A percentile compares a stretch with the other conserved stretches of the same genome.
These are phyloP conservation scores for Heliconius himera DNA, from an alignment of 1,140 invertebrate genomes.

Conservation along the genomic window DNA sequence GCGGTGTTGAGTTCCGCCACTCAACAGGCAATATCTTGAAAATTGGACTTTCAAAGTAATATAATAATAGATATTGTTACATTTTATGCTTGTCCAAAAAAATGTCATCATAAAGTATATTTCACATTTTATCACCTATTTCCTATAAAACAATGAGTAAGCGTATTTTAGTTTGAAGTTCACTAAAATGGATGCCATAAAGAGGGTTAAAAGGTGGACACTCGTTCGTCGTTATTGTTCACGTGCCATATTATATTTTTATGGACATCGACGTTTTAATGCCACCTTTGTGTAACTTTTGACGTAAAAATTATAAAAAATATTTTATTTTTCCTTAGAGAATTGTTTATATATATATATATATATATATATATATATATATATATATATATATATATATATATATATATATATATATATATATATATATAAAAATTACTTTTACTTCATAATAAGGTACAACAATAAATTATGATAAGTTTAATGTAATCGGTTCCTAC, in stretches of 20 bases:
- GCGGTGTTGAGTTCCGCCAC: too few relatives aligned
- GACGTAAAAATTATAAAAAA: not conserved
- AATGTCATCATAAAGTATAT: not conserved
- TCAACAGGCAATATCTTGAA: too few relatives aligned
- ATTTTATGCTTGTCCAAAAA: not conserved
- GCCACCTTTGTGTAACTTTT: not conserved
- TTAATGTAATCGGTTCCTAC: not conserved
- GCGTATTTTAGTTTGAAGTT: constrained; percentile 19
- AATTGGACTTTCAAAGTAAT: not conserved
- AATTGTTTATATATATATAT: too few relatives aligned
- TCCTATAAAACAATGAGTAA: constrained; percentile 15
- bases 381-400: too few relatives aligned
- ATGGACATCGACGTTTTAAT: constrained; percentile 5
- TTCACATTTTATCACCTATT: constrained; percentile 8
- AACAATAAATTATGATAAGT: not conserved
- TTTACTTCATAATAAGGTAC: not conserved
- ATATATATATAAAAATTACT: too few relatives aligned
- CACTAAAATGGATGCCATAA: constrained; percentile 21
- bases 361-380: too few relatives aligned
- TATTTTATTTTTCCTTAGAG: too few relatives aligned
- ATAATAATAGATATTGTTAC: not conserved
- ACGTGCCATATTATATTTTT: constrained; percentile 14
- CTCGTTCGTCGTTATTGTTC: constrained; percentile 20
- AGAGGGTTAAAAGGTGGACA: constrained; percentile 17
- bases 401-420: too few relatives aligned